Evolutionary conservation across 2,113 vertebrate species (phyloP), one percentile per base, ranked within the genome.

Genomic region (Smithornis capensis): DNA sequence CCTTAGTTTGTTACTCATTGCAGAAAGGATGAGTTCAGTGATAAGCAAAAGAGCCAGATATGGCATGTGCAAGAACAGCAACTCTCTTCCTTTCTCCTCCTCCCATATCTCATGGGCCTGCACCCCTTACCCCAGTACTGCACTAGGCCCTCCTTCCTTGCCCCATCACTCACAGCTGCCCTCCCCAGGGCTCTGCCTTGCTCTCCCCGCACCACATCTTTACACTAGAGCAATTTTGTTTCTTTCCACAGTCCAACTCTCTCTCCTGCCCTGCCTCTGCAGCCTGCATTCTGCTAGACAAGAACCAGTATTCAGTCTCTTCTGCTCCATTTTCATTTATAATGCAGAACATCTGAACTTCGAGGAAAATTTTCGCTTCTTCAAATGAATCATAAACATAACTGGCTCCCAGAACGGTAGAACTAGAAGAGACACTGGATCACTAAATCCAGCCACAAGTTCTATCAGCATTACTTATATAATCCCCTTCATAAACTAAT

Each of bases 1-100:
- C 87, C 42, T 96, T 44, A 94, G 89, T 94, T 65, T 94, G 88
- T 93, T 92, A 96, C 62, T 73, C 90, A 79, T 68, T 91, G 79
- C 70, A 90, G 76, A 95, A 89, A 63, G 78, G 76, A 11, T 86
- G 94, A 94, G 76, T 33, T 47, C 91, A 59, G 40, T 27, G 92
- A 94, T 94, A 95, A 92, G 76, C 50, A 73, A 71, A 76, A 81
- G 53, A 59, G 37, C 18, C 75, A 91, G 60, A 71, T 62, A 92
- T 0, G 1, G 17, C 37, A 31, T 15, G 44, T 23, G 44, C 45
- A 50, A 28, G 27, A 87, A 75, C 63, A 49, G 56, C 65, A 87
- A 42, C 31, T 40, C 25, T 62, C 45, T 57, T 77, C 38, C 60
- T 79, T 87, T 87, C 49, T 87, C 17, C 40, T 73, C 42, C 53